These are phyloP conservation scores for Mobula birostris DNA, from an alignment of 2,113 vertebrate genomes.

Conservation along the genomic window DNA sequence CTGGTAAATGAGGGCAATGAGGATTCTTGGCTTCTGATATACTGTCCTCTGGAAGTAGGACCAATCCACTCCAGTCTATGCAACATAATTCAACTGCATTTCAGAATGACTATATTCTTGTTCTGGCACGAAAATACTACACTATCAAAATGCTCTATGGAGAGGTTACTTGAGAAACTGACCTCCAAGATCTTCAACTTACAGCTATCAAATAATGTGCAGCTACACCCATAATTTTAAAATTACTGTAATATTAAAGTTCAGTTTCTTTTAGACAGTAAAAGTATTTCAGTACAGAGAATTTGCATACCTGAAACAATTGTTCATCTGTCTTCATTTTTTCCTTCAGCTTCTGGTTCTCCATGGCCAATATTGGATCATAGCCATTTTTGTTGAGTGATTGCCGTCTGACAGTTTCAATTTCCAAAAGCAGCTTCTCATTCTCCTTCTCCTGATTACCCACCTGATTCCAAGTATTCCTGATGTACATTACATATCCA, in stretches of 20 bases:
- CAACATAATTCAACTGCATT: background rate
- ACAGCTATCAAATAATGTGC: background rate
- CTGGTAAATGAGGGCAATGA: no score
- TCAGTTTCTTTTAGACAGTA: background rate
- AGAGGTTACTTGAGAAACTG: no score
- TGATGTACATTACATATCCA: background rate
- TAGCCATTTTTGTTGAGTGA: background rate
- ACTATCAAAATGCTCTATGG: background rate
- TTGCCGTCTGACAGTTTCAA: background rate
- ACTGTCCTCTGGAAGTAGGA: no score
- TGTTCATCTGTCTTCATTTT: background rate
- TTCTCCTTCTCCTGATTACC: background rate
- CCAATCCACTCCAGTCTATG: no score
- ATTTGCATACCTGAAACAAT: slow-evolving; percentile 1
- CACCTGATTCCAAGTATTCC: background rate
- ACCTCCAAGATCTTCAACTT: background rate
- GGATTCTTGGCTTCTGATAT: no score
- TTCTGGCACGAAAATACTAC: background rate
- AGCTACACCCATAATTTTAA: background rate
- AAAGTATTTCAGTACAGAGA: background rate
- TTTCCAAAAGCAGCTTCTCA: background rate
- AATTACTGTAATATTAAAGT: background rate
- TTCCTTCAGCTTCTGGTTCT: background rate
- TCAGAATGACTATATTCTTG: background rate
- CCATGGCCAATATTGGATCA: background rate